Evolutionary conservation across 1,140 invertebrate species (phyloP), one percentile per base, ranked within the genome.

Genomic region (Platorchestia sp.): DNA sequence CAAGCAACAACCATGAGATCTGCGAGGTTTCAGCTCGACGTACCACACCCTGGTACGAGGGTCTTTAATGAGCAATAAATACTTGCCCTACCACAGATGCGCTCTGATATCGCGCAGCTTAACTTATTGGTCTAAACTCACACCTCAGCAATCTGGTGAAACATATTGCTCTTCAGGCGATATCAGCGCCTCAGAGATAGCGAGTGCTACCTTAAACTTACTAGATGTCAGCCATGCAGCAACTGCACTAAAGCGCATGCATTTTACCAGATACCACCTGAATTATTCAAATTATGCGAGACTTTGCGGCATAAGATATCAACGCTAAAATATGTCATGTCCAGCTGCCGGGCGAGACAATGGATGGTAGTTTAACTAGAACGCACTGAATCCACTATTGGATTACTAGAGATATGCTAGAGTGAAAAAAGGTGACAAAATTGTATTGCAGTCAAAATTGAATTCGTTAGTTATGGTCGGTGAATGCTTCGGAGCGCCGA

Each of bases 41-140:
- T 75, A 75, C 10, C 59, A 75, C 59, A 75, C 59, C 59, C 59
- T 14, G 27, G 59, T 75, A 75, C 59, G 7, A 3, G 41, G 87
- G 19, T 90, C 36, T 93, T 93, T 93, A 93, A 93, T 93, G 91
- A 93, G 43, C 44, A 47, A 93, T 93, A 93, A 93, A 93, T 93
- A 93, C 44, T 93, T 44, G 45, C 43, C 45, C 43, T n/a, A 36
- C 91, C 7, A 44, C 91, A 47, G 91, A 93, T 93, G 91, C 41
- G 45, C 91, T 44, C 14, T 44, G 45, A 93, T 90, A 90, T 75
- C 87, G 22, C 87, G 42, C 41, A 0, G 87, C 87, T 90, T 36
- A 45, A 90, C 87, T 90, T 90, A 90, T 44, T 90, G 87, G 41
- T 90, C 44, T 36, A 27, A 75, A 75, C 59, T 75, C 59, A 75